Base-by-base conservation (phyloP, 2,888 invertebrate genomes). In the Orthosia gothica region DNA sequence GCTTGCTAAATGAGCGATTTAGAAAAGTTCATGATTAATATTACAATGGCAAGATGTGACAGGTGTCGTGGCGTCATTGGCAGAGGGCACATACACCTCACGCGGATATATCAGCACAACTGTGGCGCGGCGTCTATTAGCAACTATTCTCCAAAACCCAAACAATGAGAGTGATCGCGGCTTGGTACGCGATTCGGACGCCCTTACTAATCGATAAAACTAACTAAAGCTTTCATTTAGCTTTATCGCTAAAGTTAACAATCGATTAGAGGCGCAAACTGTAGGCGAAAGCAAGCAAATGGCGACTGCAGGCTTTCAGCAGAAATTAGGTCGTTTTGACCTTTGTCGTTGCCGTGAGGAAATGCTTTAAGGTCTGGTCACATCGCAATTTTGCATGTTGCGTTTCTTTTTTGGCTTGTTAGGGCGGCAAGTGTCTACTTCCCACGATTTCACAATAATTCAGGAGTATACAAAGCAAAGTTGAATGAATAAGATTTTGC, bases 91-190 rank as follows among this genome's bases (percentile, higher is more conserved):
- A 94, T 91, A 94, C 94, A 92, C 89, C 90, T 90, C 75, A 89
- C 91, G 89, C 93, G 93, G 92, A 91, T 91, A 90, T 91, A 90
- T 87, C 83, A 85, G 91, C 87, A 79, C 87, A 89, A 95, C 95
- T 95, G 95, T 93, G 89, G 89, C 82, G 77, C 78, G 89, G 91
- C 88, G 94, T 93, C 91, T 90, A 94, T 93, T 95, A 92, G 95
- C 95, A 95, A 95, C 95, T 86, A 92, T 92, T 93, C 92, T 91
- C 93, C 90, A 90, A n/a, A 86, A 92, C 91, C 92, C 95, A 96
- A 96, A 96, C 96, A 96, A 95, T 95, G 93, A 93, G 96, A 92
- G 95, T 94, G 94, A 93, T 96, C 95, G 93, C 96, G 89, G 94
- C 91, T 92, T 95, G 96, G 96, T 95, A 96, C 96, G 94, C 91